phyloP scores from a whole-genome alignment of 1,140 invertebrate species.

The Phocides pigmalion region DNA sequence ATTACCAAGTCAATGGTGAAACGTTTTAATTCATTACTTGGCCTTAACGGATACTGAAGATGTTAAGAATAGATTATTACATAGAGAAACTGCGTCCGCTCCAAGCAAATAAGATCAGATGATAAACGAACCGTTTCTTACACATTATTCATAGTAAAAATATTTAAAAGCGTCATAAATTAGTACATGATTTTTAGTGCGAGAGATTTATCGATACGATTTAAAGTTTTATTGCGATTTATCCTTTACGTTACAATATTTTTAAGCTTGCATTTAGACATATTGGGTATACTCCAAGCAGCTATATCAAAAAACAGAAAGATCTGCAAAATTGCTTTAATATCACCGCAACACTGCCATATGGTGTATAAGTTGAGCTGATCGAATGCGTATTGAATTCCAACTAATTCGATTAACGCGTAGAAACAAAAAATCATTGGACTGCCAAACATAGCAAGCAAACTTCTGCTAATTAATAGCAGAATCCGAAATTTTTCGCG shows the following conservation, averaged over 20 bases:
- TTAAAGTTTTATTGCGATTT: conserved; percentile 1
- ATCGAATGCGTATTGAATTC: conserved; percentile 24
- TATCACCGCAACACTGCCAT: background rate
- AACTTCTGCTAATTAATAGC: conserved; percentile 23
- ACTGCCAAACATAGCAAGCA: conserved; percentile 1
- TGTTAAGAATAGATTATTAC: conserved; percentile 48
- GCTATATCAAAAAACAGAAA: no score
- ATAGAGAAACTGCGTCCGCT: conserved; percentile 53
- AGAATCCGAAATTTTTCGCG: conserved; percentile 9
- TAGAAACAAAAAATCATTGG: background rate
- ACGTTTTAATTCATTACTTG: conserved; percentile 38
- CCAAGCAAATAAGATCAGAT: conserved; percentile 48
- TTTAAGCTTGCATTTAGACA: background rate
- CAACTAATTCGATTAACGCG: conserved; percentile 7
- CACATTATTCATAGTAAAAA: conserved; percentile 51
- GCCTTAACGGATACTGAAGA: conserved; percentile 51
- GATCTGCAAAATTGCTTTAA: no score
- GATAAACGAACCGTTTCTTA: conserved; percentile 51
- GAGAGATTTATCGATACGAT: conserved; percentile 3
- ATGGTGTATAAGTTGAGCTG: conserved; percentile 11
- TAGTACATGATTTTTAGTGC: conserved; percentile 15
- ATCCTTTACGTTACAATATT: background rate
- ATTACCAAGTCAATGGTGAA: conserved; percentile 24
- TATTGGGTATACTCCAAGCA: no score
- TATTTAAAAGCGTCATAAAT: conserved; percentile 37